Evolutionary conservation across 2,113 vertebrate genomes (phyloP), one percentile per base, ranked within the genome.

Genomic region (Neotragus moschatus): DNA sequence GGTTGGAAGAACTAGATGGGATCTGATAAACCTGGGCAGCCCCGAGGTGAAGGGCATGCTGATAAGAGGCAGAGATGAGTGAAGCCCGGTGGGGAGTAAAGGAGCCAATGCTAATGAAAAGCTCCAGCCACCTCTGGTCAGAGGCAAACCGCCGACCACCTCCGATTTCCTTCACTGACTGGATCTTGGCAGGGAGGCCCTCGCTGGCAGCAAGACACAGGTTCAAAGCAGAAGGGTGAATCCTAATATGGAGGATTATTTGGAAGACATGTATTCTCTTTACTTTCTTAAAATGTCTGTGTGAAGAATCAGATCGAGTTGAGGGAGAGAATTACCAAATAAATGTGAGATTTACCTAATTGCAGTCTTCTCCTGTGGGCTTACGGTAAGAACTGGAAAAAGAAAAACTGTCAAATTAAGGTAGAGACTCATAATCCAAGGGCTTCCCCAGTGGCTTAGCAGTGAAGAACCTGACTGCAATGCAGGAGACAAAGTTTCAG

Each of bases 21-120:
- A 30, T n/a, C 7, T 55, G 77, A 96, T 28, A 53, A 9, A 60
- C 6, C 19, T 70, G 70, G 36, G 8, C 6, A 33, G 19, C 89
- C 26, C 0, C 8, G 26, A 26, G n/a, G 47, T 16, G 6, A 25
- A 36, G 26, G 30, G 4, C 0, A 1, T 10, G 21, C 21, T 49
- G 17, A 43, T 30, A 21, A 75, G 33, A 91, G 61, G 77, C 61
- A 7, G 45, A 43, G 23, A 14, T 8, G 7, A 45, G 3, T 13
- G 63, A 75, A 58, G 53, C 23, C 51, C 73, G 70, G 70, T 15
- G 2, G 21, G 36, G 28, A 56, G 25, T 66, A 47, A n/a, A 88
- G 51, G 21, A 28, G 39, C 39, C 28, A 39, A 25, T 16, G 4
- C 25, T 63, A 43, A 49, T 8, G 30, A 47, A 58, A 51, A 1